A percentile compares a stretch with the other conserved stretches of the same genome.
Evolutionary conservation across 1,140 invertebrate species (phyloP).

Genomic region (Drosophila sproati): DNA sequence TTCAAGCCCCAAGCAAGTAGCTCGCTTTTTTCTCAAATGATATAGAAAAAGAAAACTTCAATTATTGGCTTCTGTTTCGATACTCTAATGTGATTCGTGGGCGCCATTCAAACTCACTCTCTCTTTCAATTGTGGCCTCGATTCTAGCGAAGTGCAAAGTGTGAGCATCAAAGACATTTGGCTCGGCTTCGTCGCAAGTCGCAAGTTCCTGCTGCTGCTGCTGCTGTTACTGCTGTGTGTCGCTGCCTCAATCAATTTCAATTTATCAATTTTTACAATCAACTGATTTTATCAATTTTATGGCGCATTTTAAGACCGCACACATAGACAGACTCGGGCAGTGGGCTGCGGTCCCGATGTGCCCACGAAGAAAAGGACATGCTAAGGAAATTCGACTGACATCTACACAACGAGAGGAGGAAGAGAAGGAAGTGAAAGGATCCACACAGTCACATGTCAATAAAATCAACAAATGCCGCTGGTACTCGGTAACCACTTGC

Average conservation of each 20-base stretch:
- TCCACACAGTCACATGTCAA: conserved; percentile 68
- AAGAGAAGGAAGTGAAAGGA: conserved; percentile 12
- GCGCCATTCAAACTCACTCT: conserved; percentile 50
- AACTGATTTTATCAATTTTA: conserved; percentile 83
- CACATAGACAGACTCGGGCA: conserved; percentile 19
- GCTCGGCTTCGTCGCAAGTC: conserved; percentile 25
- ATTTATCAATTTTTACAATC: conserved; percentile 84
- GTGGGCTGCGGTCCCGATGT: neutral
- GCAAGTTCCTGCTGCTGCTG: conserved; percentile 28
- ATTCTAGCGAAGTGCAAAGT: conserved; percentile 51
- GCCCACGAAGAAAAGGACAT: conserved; percentile 42
- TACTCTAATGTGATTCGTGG: conserved; percentile 59
- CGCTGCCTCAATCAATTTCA: conserved; percentile 80
- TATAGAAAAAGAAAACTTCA: conserved; percentile 32
- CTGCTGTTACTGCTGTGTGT: neutral
- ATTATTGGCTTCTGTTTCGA: conserved; percentile 21
- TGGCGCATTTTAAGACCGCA: conserved; percentile 76
- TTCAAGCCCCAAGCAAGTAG: conserved; percentile 19
- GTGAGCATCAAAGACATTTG: conserved; percentile 59
- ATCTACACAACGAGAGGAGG: conserved; percentile 37
- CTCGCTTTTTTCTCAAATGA: neutral
- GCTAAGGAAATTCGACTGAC: conserved; percentile 73
- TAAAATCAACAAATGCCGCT: conserved; percentile 80
- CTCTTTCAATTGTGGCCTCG: conserved; percentile 50
- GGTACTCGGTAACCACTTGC: conserved; percentile 47